phyloP scores from a whole-genome alignment of 2,888 invertebrate species.

The Graphium colonna region DNA sequence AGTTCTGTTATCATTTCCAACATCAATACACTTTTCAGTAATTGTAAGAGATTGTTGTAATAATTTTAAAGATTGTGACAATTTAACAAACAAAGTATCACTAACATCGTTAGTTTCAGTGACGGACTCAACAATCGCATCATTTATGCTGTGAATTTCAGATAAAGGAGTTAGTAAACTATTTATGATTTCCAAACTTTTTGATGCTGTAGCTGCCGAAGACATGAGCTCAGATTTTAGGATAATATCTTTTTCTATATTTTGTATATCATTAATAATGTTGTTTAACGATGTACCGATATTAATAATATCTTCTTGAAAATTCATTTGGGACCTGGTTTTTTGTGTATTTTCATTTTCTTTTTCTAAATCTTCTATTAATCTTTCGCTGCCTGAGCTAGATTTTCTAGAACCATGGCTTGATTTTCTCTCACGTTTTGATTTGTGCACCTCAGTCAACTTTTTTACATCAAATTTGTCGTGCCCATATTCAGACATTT shows the following conservation, averaged over 20 bases:
- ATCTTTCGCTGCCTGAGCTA: constrained; percentile 71
- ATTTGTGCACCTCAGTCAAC: constrained; percentile 39
- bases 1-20: constrained; percentile 83
- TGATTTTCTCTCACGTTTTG: constrained; percentile 56
- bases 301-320: constrained; percentile 43
- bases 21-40: constrained; percentile 84
- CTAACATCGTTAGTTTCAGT: constrained; percentile 57
- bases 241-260: constrained; percentile 83
- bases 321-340: constrained; percentile 42
- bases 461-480: too few relatives aligned
- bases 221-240: constrained; percentile 84
- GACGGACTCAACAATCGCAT: constrained; percentile 70
- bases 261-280: constrained; percentile 76
- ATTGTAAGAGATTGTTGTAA: constrained; percentile 83
- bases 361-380: constrained; percentile 51
- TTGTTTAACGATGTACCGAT: constrained; percentile 60
- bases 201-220: constrained; percentile 82
- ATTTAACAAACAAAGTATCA: constrained; percentile 76
- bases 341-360: constrained; percentile 27
- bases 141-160: constrained; percentile 82
- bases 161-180: constrained; percentile 82
- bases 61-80: constrained; percentile 80
- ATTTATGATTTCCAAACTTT: constrained; percentile 83
- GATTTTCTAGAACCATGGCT: constrained; percentile 68
- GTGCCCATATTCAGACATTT: constrained; percentile 51